Base-by-base conservation (phyloP, 1,140 invertebrate species). In the Dryas iulia region DNA sequence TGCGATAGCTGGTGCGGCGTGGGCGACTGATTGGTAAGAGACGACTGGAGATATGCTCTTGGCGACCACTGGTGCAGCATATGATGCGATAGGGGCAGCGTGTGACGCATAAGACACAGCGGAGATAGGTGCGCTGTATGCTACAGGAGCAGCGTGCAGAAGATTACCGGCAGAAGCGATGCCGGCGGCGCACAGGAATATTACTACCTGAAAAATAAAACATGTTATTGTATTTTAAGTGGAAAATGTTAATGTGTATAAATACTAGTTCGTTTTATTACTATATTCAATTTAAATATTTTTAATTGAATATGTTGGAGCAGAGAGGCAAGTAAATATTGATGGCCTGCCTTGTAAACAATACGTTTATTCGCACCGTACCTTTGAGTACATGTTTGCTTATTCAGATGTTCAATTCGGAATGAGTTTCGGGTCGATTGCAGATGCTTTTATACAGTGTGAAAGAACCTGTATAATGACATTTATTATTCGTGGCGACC, bases 111-210 rank as follows among this genome's bases (percentile, higher is more conserved):
- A 84, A 4, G 84, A 79, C 5, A 81, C 76, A 7, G 81, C 70
- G 24, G 76, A 80, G 35, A 75, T 76, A 7, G 77, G 77, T 1
- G 76, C 65, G 77, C 77, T 77, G 80, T 83, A 84, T 0, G 78
- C 72, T 6, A 84, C 66, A 8, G 82, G 83, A 21, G 82, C 80
- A 4, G 78, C 79, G 56, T 78, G 74, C 10, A 85, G 69, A 12
- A 86, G 76, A 78, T 85, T 80, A 66, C 84, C 84, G 23, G 84
- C 84, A 14, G 83, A 78, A 52, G 83, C 86, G 60, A 89, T 76
- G 68, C 86, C 78, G 63, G 81, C 83, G 18, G 81, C 83, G 71
- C 84, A 89, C 58, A 87, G 57, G 69, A 87, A 75, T 28, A 87
- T 62, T n/a, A 83, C 21, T n/a, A 89, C 74, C 86, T 89, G 69